Base-by-base conservation (phyloP, 2,888 invertebrate species). In the Epistrophella euchroma region DNA sequence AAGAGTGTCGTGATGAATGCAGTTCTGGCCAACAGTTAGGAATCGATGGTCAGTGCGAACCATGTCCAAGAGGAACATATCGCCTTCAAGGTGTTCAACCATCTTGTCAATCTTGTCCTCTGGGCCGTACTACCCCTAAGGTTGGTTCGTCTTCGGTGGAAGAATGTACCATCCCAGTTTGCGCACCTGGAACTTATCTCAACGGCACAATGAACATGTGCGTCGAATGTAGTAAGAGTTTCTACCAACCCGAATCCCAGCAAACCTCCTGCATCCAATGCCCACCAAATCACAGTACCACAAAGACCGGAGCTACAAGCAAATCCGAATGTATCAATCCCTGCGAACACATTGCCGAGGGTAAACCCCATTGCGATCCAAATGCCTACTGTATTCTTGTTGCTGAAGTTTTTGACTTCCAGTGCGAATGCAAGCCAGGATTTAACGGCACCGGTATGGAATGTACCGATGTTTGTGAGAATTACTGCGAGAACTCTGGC, bases 351-450 rank as follows among this genome's bases (percentile, higher is more conserved):
- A 90, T 92, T 66, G 94, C 94, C 82, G 94, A 94, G 89, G 96
- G 96, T 47, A 96, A 97, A 89, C 96, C 96, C 93, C 96, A 97
- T 89, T 98, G 98, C 90, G 97, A 98, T 91, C 93, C 94, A 0
- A 97, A 98, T 91, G 97, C 98, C 0, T 96, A 97, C 91, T 98
- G 98, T 90, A 94, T 98, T 7, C 94, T 97, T 86, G 95, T 96
- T 70, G 95, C 95, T 0, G 97, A 97, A 91, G 96, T 96, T 11
- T 96, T 95, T 88, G 96, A 97, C 89, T 97, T 97, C 93, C 95
- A 96, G 90, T 98, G 98, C 91, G 96, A 97, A 91, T 98, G 98
- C 92, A 98, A 98, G 90, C 96, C 97, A 0, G 98, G 98, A 0
- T 98, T 96, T 93, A 97, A 97, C 90, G 97, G 97, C 88, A 97